Conservation (phyloP, 2,888 invertebrate species). For the Diadegma fenestrale region DNA sequence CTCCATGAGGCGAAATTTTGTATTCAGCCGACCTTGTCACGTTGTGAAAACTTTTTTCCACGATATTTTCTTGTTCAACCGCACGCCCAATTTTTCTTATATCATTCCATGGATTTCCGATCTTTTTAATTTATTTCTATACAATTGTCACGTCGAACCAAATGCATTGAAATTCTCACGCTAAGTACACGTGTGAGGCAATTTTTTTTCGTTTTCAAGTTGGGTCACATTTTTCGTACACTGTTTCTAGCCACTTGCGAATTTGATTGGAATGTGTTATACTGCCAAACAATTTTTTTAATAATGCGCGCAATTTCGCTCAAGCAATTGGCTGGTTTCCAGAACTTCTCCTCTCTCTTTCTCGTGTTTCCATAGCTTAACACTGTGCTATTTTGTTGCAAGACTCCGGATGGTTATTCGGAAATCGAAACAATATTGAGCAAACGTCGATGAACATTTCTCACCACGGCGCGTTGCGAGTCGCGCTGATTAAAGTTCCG, state of each 20-base stretch:
- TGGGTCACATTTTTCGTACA: neutral
- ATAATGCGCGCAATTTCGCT: too few species aligned
- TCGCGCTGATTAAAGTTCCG: neutral
- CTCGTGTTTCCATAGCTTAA: neutral
- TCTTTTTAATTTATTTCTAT: neutral
- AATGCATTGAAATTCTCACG: neutral
- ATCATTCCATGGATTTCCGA: neutral
- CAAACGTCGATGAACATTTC: neutral
- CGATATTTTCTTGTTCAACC: neutral
- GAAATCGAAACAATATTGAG: neutral
- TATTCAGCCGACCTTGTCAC: constrained; percentile 54
- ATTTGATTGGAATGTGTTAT: neutral
- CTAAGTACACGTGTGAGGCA: neutral
- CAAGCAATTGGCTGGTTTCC: too few species aligned
- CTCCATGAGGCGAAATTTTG: constrained; percentile 42
- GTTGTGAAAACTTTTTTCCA: neutral
- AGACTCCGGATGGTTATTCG: too few species aligned
- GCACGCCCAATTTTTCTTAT: constrained; percentile 2
- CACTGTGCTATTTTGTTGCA: neutral
- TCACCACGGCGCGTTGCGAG: neutral
- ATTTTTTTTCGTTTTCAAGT: neutral
- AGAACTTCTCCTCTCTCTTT: neutral
- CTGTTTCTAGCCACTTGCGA: neutral
- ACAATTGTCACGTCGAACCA: neutral
- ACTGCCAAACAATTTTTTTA: too few species aligned